Conservation (phyloP, 1,140 invertebrate species). For the Diorhabda sublineata region DNA sequence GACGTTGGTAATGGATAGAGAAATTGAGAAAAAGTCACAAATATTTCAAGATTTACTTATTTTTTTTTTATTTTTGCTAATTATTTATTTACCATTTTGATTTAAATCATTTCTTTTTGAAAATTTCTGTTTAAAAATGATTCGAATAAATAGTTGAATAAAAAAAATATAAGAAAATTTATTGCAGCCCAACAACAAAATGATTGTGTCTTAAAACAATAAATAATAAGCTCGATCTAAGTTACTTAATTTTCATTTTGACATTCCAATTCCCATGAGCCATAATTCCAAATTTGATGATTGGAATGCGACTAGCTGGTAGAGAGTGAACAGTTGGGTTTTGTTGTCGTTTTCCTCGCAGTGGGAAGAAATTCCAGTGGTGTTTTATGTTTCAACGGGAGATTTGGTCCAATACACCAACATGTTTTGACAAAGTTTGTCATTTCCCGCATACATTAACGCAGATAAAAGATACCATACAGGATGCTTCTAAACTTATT, state of each 20-base stretch:
- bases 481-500: neutral
- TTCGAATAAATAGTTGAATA: too few relatives aligned
- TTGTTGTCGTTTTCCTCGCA: conserved; percentile 1
- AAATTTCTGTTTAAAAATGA: too few relatives aligned
- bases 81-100: too few relatives aligned
- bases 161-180: too few relatives aligned
- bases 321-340: neutral
- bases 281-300: conserved; percentile 1
- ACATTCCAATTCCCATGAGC: neutral
- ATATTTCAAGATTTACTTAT: too few relatives aligned
- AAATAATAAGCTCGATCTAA: neutral
- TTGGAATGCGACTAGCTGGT: neutral
- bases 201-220: neutral
- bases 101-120: too few relatives aligned
- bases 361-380: neutral
- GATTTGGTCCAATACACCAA: neutral
- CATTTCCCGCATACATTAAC: neutral
- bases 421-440: neutral
- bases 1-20: too few relatives aligned
- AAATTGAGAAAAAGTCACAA: too few relatives aligned
- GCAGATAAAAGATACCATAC: neutral
- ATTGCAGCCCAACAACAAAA: too few relatives aligned
- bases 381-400: neutral
- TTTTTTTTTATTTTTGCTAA: too few relatives aligned
- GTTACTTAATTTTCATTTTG: neutral